Evolutionary conservation across 2,797 vertebrate species (phyloP).

Genomic region (Pyrocephalus nanus): DNA sequence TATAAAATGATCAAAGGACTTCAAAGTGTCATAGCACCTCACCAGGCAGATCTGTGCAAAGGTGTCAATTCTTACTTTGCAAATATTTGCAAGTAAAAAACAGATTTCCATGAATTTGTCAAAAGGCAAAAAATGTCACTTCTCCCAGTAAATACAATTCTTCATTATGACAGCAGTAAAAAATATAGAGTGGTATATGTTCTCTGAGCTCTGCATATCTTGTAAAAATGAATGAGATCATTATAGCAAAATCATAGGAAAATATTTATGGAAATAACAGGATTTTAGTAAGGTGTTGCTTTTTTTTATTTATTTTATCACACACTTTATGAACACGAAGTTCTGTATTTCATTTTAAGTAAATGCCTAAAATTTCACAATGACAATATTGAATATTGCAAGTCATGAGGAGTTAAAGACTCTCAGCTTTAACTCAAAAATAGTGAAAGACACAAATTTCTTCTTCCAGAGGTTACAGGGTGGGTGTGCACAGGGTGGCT

Average conservation of each 20-base stretch:
- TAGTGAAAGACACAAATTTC: not conserved
- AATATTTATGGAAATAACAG: not conserved
- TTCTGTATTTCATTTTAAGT: not conserved
- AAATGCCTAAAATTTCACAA: not conserved
- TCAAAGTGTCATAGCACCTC: conserved; percentile 60
- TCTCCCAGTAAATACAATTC: conserved; percentile 42
- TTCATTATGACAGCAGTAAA: conserved; percentile 38
- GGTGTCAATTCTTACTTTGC: conserved; percentile 53
- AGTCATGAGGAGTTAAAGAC: not conserved
- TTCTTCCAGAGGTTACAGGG: not conserved
- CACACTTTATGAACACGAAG: not conserved
- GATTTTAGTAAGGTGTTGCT: not conserved
- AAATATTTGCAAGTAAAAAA: conserved; percentile 68
- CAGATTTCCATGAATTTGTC: conserved; percentile 63
- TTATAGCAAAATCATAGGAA: not conserved
- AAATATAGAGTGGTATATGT: not conserved
- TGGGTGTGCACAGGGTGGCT: not conserved
- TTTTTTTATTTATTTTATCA: not conserved
- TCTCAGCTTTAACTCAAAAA: not conserved
- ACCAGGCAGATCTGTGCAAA: conserved; percentile 52
- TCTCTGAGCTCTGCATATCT: not conserved
- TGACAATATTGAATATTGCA: not conserved
- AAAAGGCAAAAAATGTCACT: conserved; percentile 38
- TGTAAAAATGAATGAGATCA: not conserved
- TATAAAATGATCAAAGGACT: conserved; percentile 70